phyloP scores from a whole-genome alignment of 1,140 invertebrate genomes.

The Copidosoma floridanum region DNA sequence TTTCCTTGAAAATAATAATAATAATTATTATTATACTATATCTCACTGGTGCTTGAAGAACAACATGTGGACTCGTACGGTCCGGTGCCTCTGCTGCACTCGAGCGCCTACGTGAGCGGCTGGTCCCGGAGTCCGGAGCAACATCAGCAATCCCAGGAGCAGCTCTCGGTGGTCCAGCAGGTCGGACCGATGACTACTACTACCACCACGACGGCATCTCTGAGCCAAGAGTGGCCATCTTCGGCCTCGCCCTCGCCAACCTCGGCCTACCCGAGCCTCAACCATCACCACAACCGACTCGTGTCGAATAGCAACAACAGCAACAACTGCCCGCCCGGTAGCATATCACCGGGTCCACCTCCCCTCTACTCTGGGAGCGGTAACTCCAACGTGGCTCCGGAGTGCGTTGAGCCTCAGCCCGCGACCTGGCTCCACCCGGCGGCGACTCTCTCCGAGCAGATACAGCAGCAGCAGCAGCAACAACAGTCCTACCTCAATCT shows the following conservation, averaged over 20 bases:
- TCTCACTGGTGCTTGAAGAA: too few species aligned
- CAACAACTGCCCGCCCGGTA: slow-evolving; percentile 33
- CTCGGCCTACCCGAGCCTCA: slow-evolving; percentile 37
- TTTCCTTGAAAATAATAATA: too few species aligned
- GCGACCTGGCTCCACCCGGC: slow-evolving; percentile 50
- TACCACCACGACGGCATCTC: slow-evolving; percentile 3
- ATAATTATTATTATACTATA: too few species aligned
- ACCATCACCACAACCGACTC: slow-evolving; percentile 32
- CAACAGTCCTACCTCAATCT: slow-evolving; percentile 52
- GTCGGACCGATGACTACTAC: neutral
- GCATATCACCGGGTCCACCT: slow-evolving; percentile 36
- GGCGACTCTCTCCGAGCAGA: slow-evolving; percentile 42
- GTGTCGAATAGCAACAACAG: too few species aligned
- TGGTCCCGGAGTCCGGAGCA: slow-evolving; percentile 52
- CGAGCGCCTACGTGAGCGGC: slow-evolving; percentile 49
- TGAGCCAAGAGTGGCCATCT: slow-evolving; percentile 50
- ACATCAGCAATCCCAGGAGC: slow-evolving; percentile 10
- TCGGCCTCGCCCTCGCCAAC: slow-evolving; percentile 51
- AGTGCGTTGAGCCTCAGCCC: slow-evolving; percentile 15
- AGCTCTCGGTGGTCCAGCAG: slow-evolving; percentile 7
- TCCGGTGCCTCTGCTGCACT: slow-evolving; percentile 50
- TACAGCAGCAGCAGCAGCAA: slow-evolving; percentile 46
- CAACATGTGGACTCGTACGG: slow-evolving; percentile 50
- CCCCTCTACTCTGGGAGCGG: slow-evolving; percentile 40
- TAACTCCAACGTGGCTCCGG: too few species aligned